These are phyloP conservation scores for Parus major DNA, from an alignment of 2,113 vertebrate species.

Conservation along the genomic window DNA sequence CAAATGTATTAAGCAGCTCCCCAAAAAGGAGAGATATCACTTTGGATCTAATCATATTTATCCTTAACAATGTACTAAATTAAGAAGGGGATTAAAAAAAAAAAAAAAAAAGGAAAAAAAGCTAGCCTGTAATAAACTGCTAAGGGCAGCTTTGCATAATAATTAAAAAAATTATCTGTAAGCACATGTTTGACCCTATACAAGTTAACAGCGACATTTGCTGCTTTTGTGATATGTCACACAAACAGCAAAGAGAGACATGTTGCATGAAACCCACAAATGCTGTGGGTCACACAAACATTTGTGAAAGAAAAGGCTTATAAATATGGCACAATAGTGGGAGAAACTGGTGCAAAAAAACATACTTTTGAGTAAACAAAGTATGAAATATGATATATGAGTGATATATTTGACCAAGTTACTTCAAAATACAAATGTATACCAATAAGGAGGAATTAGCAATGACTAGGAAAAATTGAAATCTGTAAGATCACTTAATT, in stretches of 20 bases:
- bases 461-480: background rate
- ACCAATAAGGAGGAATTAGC: background rate
- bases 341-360: background rate
- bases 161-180: background rate
- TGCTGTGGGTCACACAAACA: background rate
- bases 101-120: background rate
- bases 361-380: background rate
- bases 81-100: background rate
- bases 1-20: background rate
- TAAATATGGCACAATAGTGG: background rate
- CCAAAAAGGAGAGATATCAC: background rate
- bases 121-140: background rate
- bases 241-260: background rate
- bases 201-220: background rate
- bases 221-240: background rate
- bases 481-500: background rate
- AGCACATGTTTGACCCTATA: background rate
- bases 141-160: background rate
- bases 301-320: background rate
- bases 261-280: background rate
- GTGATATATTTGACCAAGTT: background rate
- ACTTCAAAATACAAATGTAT: background rate
- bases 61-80: background rate
- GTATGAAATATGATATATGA: background rate
- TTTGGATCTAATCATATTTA: background rate